phyloP scores from a whole-genome alignment of 2,113 vertebrate species.

The Bubo scandiacus region DNA sequence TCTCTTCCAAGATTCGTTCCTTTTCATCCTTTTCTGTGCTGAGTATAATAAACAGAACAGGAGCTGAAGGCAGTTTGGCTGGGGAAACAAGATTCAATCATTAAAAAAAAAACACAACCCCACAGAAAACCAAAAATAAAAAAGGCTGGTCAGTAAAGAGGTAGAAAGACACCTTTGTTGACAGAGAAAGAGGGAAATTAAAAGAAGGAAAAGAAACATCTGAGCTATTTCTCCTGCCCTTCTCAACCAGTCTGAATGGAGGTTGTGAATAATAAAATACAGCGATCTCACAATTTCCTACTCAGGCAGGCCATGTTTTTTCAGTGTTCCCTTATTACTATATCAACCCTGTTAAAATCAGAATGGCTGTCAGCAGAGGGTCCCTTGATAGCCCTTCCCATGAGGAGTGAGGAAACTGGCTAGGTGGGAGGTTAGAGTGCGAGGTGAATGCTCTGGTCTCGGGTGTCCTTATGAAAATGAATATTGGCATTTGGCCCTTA shows the following conservation, averaged over 20 bases:
- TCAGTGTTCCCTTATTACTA: not conserved
- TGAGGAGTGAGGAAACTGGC: rapidly evolving
- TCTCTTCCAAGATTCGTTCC: constrained; percentile 16
- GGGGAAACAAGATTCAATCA: constrained; percentile 18
- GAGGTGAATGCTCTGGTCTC: not conserved
- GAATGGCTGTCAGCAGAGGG: not conserved
- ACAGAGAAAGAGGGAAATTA: not conserved
- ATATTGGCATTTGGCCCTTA: not conserved
- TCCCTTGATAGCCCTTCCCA: not conserved
- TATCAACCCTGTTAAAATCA: not conserved
- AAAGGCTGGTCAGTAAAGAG: not conserved
- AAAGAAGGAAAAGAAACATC: not conserved
- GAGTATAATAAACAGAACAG: constrained; percentile 41
- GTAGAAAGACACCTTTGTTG: not conserved
- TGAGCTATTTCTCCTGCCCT: not conserved
- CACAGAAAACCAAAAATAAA: not conserved
- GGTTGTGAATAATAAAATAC: not conserved
- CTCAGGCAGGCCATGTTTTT: not conserved
- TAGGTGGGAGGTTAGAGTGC: not conserved
- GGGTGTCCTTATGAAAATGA: not conserved
- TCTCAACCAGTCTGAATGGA: not conserved
- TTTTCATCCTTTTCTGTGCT: constrained; percentile 35
- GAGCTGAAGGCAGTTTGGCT: constrained; percentile 42
- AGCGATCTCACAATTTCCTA: not conserved
- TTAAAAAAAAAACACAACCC: not conserved